Percentiles rank a stretch among this genome's conserved stretches.
Evolutionary conservation across 2,888 invertebrate species (phyloP).

Genomic region (Synanthedon myopaeformis): DNA sequence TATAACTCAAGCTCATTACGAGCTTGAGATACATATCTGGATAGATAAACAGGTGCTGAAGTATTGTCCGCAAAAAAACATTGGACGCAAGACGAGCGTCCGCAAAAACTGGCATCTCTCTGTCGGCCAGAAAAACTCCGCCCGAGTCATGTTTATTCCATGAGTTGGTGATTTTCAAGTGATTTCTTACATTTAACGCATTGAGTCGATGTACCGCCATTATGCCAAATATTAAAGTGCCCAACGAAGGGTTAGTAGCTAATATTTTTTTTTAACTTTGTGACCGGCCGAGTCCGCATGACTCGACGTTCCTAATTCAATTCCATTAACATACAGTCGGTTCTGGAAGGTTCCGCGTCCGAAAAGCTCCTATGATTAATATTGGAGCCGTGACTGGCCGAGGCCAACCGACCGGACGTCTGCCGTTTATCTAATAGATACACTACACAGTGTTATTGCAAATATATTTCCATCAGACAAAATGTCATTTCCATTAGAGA

Average conservation of each 20-base stretch:
- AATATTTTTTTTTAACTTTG: too few species aligned
- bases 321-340: conserved; percentile 7
- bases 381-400: conserved; percentile 6
- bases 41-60: conserved; percentile 13
- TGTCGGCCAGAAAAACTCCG: conserved; percentile 34
- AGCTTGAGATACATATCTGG: neutral
- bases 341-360: neutral
- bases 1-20: too few species aligned
- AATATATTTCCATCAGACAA: too few species aligned
- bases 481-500: too few species aligned
- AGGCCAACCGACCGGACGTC: conserved; percentile 4
- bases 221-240: too few species aligned
- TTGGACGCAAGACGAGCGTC: conserved; percentile 7
- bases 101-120: conserved; percentile 35
- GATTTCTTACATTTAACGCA: conserved; percentile 64
- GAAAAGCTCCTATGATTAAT: conserved; percentile 4
- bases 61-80: conserved; percentile 28
- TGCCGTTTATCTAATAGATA: conserved; percentile 3
- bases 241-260: too few species aligned
- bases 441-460: neutral
- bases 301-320: conserved; percentile 2
- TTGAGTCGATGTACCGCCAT: conserved; percentile 20
- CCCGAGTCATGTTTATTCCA: conserved; percentile 59
- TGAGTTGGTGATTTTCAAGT: conserved; percentile 65
- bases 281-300: neutral